Conservation (phyloP, 2,113 vertebrate species). For the Apaloderma vittatum region DNA sequence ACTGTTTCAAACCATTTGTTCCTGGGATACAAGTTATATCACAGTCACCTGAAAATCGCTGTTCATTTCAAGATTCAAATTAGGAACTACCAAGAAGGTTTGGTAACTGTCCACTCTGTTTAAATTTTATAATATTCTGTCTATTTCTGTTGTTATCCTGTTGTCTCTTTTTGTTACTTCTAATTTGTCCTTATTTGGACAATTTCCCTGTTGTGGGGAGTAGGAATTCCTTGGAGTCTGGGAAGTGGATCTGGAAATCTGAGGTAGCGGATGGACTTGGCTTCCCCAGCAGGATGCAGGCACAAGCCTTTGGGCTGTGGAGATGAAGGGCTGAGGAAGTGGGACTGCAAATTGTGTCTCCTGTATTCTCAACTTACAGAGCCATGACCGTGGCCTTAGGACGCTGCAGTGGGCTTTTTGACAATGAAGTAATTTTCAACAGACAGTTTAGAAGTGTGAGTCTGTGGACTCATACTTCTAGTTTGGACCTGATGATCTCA, state of each 20-base stretch:
- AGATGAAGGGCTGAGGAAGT: background rate
- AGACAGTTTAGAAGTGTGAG: background rate
- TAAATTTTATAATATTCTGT: background rate
- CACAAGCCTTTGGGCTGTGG: background rate
- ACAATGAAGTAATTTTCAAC: background rate
- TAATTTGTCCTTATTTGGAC: background rate
- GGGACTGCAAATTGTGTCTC: background rate
- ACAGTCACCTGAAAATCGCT: background rate
- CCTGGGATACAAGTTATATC: background rate
- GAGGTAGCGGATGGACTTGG: background rate
- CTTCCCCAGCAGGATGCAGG: background rate
- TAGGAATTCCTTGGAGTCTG: background rate
- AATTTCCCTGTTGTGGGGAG: background rate
- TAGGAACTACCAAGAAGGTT: background rate
- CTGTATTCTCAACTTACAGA: background rate
- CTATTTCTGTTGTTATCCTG: background rate
- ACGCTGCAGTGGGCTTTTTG: background rate
- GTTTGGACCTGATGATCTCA: too few species aligned
- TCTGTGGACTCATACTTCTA: background rate
- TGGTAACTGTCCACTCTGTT: background rate
- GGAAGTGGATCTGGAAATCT: background rate
- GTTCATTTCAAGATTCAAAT: background rate
- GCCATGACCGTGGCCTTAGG: fast-evolving
- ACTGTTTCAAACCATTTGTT: background rate
- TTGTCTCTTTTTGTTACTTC: background rate